These are phyloP conservation scores for Procavia capensis DNA, from an alignment of 2,113 vertebrate genomes.

Conservation along the genomic window DNA sequence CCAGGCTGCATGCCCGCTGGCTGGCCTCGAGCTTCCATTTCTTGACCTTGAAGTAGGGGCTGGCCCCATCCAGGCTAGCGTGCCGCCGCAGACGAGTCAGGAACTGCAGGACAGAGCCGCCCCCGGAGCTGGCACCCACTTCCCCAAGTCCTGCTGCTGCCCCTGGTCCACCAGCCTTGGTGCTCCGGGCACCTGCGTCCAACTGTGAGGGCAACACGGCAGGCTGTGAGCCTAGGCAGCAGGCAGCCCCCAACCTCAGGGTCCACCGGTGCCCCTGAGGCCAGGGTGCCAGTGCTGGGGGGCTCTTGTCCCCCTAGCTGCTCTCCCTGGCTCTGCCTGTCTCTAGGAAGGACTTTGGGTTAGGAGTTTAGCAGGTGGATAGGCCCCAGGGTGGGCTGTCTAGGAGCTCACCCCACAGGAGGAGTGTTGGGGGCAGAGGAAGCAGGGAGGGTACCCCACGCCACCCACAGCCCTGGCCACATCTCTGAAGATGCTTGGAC, in stretches of 20 bases:
- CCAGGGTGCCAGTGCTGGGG: background rate
- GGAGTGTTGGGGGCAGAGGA: too few relatives aligned
- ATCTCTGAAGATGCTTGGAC: background rate
- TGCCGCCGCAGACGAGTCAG: constrained; percentile 95
- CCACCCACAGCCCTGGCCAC: rapidly evolving
- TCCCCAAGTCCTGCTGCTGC: constrained; percentile 39
- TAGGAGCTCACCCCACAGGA: background rate
- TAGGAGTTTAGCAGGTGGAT: rapidly evolving
- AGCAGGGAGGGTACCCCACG: background rate
- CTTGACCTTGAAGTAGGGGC: constrained; percentile 98
- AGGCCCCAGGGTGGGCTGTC: rapidly evolving
- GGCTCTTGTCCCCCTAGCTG: background rate
- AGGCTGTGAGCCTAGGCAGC: background rate
- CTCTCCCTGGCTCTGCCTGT: background rate
- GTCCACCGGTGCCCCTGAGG: background rate
- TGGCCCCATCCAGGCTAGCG: constrained; percentile 95
- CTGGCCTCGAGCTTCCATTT: constrained; percentile 97
- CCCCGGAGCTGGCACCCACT: constrained; percentile 69
- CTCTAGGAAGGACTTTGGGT: rapidly evolving
- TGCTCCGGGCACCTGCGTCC: constrained; percentile 83
- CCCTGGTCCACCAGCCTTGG: constrained; percentile 47
- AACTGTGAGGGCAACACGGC: constrained; percentile 76
- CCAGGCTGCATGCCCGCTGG: constrained; percentile 96
- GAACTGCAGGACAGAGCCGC: constrained; percentile 93
- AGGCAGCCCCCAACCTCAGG: background rate